phyloP scores from a whole-genome alignment of 2,797 vertebrate genomes.

The Ciconia nigra region DNA sequence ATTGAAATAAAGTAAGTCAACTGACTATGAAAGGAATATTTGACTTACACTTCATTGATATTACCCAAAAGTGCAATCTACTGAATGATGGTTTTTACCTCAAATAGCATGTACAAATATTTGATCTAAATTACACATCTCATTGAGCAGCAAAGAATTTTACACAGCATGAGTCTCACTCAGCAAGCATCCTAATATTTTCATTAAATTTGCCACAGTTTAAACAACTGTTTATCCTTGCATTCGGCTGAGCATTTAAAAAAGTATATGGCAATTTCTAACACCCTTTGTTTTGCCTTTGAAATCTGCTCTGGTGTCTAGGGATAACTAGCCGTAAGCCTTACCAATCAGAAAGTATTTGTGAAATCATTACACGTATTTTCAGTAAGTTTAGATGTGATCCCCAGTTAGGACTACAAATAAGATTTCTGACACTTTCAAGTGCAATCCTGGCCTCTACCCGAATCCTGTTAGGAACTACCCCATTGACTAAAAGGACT shows the following conservation, averaged over 20 bases:
- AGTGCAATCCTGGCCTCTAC: not conserved
- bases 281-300: not conserved
- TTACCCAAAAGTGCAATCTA: not conserved
- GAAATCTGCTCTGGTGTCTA: not conserved
- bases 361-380: not conserved
- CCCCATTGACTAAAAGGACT: not conserved
- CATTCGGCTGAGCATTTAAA: not conserved
- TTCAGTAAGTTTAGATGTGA: not conserved
- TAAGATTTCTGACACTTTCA: not conserved
- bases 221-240: conserved; percentile 21
- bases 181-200: conserved; percentile 40
- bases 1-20: not conserved
- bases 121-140: conserved; percentile 48
- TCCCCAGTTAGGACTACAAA: not conserved
- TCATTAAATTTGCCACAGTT: conserved; percentile 32
- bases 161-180: conserved; percentile 28
- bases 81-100: conserved; percentile 1
- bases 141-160: conserved; percentile 47
- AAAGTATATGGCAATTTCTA: not conserved
- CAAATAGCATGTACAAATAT: conserved; percentile 38
- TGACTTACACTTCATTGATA: not conserved
- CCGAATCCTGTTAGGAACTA: not conserved
- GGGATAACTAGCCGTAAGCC: not conserved
- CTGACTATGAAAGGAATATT: not conserved
- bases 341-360: not conserved